Base-by-base conservation (phyloP, 2,113 vertebrate genomes). In the Ellobius talpinus region DNA sequence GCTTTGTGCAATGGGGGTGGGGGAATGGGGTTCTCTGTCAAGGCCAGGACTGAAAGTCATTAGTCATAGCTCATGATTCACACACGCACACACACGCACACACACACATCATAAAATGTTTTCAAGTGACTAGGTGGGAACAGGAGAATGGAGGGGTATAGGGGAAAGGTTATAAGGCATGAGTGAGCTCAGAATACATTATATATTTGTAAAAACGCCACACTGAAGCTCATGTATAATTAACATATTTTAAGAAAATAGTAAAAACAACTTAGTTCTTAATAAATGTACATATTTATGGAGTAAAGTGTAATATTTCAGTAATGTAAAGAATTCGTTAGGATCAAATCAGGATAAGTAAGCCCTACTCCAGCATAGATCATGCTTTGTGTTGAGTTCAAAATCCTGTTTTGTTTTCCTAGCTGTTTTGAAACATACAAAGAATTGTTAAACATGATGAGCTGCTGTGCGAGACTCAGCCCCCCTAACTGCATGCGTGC, bases 361-460 rank as follows among this genome's bases (percentile, higher is more conserved):
- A 70, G 17, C 1, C 21, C 9, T 52, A 13, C 24, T 31, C 10
- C 21, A 11, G 11, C 13, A n/a, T n/a, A 36, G 9, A 11, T 36
- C n/a, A 19, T 26, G n/a, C 3, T 87, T 50, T 16, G 2, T 52
- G 58, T 77, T 19, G 58, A 47, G 45, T 39, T 66, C 33, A 77
- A 42, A 66, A 11, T 24, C 72, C n/a, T 33, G 45, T 1, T 47
- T 31, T 58, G 50, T 31, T 74, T 73, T 31, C 31, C 50, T 47
- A 5, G 50, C n/a, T 58, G 13, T 61, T 89, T 73, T 81, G 76
- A 63, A 73, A 73, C 14, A 36, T 11, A 66, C 11, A 55, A 36
- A 45, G 12, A 68, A 2, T 36, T 6, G 21, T 29, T 77, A 63
- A 24, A 31, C 24, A 3, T 0, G 3, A 3, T 65, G 14, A 39